Evolutionary conservation across 2,113 vertebrate species (phyloP).

Genomic region (Oryzias curvinotus): DNA sequence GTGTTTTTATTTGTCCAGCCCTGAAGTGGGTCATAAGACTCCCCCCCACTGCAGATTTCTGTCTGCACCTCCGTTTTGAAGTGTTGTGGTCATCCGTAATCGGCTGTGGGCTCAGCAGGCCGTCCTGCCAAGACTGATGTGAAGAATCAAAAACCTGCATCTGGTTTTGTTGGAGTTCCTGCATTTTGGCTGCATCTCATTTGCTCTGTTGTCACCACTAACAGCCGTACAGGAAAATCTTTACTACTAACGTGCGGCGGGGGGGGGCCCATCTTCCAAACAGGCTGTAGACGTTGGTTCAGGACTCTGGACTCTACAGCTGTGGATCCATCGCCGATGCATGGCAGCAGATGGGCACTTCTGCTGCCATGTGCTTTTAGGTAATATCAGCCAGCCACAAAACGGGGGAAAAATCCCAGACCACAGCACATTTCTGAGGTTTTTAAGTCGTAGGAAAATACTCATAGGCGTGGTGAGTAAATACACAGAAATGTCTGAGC

Average conservation of each 20-base stretch:
- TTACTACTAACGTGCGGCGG: conserved; percentile 28
- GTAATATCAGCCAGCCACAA: conserved; percentile 29
- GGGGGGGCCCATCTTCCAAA: conserved; percentile 23
- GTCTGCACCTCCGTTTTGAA: conserved; percentile 59
- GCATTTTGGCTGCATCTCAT: conserved; percentile 17
- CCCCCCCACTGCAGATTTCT: conserved; percentile 16
- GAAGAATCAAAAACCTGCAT: conserved; percentile 60
- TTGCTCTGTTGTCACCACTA: conserved; percentile 5
- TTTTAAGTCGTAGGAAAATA: conserved; percentile 45
- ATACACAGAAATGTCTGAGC: conserved; percentile 46
- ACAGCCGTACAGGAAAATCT: conserved; percentile 29
- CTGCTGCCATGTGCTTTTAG: conserved; percentile 41
- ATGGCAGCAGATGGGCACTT: conserved; percentile 33
- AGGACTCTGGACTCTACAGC: background rate
- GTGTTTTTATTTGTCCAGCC: too few relatives aligned
- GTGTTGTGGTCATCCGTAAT: conserved; percentile 59
- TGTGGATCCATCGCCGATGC: conserved; percentile 13
- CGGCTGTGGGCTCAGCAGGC: conserved; percentile 53
- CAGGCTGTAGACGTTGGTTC: background rate
- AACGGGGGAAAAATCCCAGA: conserved; percentile 30
- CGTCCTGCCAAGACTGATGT: conserved; percentile 49
- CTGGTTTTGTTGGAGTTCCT: conserved; percentile 50
- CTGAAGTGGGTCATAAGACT: background rate
- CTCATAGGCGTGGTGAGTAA: conserved; percentile 45
- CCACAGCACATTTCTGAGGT: conserved; percentile 48